Evolutionary conservation across 1,140 invertebrate genomes (phyloP).

Genomic region (Hormaphis cornu): DNA sequence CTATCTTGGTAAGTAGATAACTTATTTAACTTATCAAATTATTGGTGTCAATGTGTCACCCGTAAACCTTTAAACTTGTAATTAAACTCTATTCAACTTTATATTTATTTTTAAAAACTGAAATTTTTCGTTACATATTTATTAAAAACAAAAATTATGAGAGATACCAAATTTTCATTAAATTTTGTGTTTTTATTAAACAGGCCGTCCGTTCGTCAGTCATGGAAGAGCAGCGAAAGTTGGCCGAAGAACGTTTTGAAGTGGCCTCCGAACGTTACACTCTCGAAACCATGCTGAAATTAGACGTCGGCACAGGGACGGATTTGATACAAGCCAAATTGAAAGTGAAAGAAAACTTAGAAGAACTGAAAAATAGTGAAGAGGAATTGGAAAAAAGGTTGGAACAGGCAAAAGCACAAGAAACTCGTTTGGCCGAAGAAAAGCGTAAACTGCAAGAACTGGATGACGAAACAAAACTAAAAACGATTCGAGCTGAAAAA

Average conservation of each 20-base stretch:
- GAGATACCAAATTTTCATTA: background rate
- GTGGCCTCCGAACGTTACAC: conserved; percentile 5
- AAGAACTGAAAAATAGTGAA: background rate
- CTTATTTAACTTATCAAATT: no score
- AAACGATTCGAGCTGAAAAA: conserved; percentile 23
- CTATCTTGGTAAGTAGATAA: no score
- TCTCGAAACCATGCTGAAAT: conserved; percentile 9
- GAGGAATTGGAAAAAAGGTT: conserved; percentile 9
- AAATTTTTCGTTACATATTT: no score
- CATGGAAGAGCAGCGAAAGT: conserved; percentile 13
- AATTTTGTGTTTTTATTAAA: background rate
- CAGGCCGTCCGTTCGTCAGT: conserved; percentile 10
- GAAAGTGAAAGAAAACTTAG: background rate
- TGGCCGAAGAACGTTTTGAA: conserved; percentile 20
- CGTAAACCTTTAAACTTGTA: no score
- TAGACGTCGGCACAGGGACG: background rate
- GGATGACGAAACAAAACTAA: conserved; percentile 14
- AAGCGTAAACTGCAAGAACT: background rate
- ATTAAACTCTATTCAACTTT: no score
- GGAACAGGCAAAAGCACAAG: background rate
- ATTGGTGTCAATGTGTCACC: no score
- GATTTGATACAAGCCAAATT: conserved; percentile 8
- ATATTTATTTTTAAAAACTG: no score
- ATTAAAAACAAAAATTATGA: no score
- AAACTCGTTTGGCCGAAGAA: background rate